Evolutionary conservation across 2,797 vertebrate species (phyloP).

Genomic region (Acanthurus tractus): DNA sequence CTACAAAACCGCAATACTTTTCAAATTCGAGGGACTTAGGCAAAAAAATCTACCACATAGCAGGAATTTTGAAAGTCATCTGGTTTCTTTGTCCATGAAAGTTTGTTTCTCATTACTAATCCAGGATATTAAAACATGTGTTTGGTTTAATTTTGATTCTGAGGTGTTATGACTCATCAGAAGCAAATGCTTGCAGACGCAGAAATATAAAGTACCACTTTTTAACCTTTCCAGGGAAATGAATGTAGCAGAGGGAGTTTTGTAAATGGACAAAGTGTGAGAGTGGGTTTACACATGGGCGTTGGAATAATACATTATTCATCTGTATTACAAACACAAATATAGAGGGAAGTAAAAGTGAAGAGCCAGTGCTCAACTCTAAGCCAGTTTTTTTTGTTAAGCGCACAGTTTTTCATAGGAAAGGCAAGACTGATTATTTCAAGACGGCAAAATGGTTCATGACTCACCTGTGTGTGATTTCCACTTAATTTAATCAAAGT

Average conservation of each 20-base stretch:
- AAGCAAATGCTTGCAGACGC: slow-evolving; percentile 21
- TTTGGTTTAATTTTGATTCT: slow-evolving; percentile 10
- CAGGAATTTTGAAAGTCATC: slow-evolving; percentile 20
- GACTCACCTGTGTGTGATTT: no score
- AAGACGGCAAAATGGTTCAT: background rate
- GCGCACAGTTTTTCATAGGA: background rate
- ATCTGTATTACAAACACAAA: background rate
- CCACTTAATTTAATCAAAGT: no score
- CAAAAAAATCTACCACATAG: slow-evolving; percentile 13
- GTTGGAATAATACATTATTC: background rate
- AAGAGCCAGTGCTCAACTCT: background rate
- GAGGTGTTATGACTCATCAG: slow-evolving; percentile 12
- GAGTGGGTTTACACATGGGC: background rate
- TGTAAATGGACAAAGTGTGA: background rate
- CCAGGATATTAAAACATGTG: background rate
- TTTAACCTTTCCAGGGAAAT: slow-evolving; percentile 6
- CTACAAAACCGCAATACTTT: slow-evolving; percentile 25
- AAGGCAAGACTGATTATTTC: background rate
- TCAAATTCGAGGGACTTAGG: slow-evolving; percentile 26
- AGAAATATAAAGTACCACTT: background rate
- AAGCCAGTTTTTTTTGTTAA: background rate
- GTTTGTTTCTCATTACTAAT: slow-evolving; percentile 23
- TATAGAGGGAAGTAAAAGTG: background rate
- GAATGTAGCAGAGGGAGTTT: background rate
- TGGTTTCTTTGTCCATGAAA: background rate